Base-by-base conservation (phyloP, 2,888 invertebrate species). In the Acleris emargana region DNA sequence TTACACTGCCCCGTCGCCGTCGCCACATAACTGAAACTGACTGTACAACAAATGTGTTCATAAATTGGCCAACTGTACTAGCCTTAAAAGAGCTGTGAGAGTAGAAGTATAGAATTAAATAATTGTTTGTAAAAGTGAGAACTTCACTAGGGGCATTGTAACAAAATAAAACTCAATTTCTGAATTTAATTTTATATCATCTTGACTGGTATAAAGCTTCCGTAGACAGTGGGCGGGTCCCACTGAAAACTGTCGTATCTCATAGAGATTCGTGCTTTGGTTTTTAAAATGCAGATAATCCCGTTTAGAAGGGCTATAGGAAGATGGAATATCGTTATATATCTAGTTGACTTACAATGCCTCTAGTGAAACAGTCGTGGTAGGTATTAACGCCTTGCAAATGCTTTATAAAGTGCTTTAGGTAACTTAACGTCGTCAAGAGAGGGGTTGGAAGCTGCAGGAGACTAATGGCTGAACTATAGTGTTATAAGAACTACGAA, bases 41-140 rank as follows among this genome's bases (percentile, higher is more conserved):
- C 70, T 70, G 58, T 58, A 71, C 72, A 73, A 18, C 68, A 67
- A 68, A 81, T 87, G 88, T 91, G 89, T 89, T 91, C 88, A 89
- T 82, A 73, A 73, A 80, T 82, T 84, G 82, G 87, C 86, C 86
- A 86, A 85, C 74, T 72, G 53, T 55, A 72, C 72, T 79, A 88
- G 90, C 89, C 90, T 91, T 90, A 88, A 81, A 72, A 85, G 87
- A 89, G 89, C 91, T 91, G 90, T 91, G 90, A 90, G 84, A 85
- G 81, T 82, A 84, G 80, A 51, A 72, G 71, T 74, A 72, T 73
- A 68, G 66, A 73, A 83, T 70, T 71, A 69, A 70, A 60, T 68
- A 62, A 38, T 38, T 38, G 38, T 38, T 66, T 72, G 62, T 76
- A 69, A 71, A 68, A 51, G 66, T 63, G 62, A 58, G 70, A 58